Evolutionary conservation across 2,888 invertebrate genomes (phyloP), one percentile per base, ranked within the genome.

Genomic region (Imbricaverruca yamaguchii): DNA sequence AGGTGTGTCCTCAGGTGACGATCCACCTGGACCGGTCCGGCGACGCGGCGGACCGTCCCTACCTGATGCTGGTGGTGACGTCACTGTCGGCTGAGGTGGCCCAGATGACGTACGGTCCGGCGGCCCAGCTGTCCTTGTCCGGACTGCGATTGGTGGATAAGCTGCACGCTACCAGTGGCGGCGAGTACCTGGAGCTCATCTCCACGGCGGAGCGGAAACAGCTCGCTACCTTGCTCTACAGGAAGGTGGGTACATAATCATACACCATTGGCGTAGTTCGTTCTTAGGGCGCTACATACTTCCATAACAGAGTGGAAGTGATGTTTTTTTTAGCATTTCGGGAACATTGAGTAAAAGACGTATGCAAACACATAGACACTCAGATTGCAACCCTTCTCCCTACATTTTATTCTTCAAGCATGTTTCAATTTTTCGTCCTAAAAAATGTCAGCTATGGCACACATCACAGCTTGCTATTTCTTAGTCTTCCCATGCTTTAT

Each of bases 71-170:
- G 83, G 90, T 92, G 84, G 86, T 94, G 59, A 91, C 91, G 81
- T 90, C 92, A 83, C 86, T 93, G 18, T 91, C 86, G 79, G 84
- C 92, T 83, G 94, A 94, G 86, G 89, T 92, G 80, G 93, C 94
- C 0, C 88, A 93, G 57, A 93, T 94, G 91, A 91, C 92, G 84
- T 93, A 90, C 86, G 94, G 94, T 0, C 92, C 93, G 0, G 93
- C 93, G 0, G 88, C 93, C 67, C 94, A 94, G 87, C 89, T 93
- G 82, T 91, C 91, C 53, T 86, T 92, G 1, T 91, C 91, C 78
- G 90, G 90, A 25, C 86, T 92, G 81, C 89, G 91, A 82, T 86
- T 94, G 63, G 92, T 92, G 0, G 94, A 94, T 86, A 93, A 93
- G 87, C 90, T 93, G 81, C 93, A 94, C 85, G 91, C 91, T 83